Base-by-base conservation (phyloP, 2,797 vertebrate species). In the Etheostoma nigrum region DNA sequence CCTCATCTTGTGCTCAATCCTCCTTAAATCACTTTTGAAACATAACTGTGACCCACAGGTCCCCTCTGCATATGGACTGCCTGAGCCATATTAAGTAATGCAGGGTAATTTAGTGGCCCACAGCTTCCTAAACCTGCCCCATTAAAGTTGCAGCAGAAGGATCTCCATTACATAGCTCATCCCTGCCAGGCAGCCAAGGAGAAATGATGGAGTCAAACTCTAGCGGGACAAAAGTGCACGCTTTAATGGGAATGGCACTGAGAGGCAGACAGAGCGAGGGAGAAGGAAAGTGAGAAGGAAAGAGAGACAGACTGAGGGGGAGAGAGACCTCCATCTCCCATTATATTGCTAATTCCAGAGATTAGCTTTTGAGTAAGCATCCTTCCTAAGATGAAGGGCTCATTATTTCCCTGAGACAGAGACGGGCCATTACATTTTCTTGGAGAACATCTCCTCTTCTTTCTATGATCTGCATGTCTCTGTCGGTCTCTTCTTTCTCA, bases 401-500 rank as follows among this genome's bases (percentile, higher is more conserved):
- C 92, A 90, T 94, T 94, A 93, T 91, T 91, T 92, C 82, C 71
- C 88, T 10, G 74, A 83, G 90, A 91, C 87, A 86, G 81, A 79
- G 90, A 86, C 57, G 65, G 91, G 89, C 16, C 19, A 66, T 81
- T 68, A 79, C 84, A 88, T 89, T 85, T 83, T 60, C 79, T 42
- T 42, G 45, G 70, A 73, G 79, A 82, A 88, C 76, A 83, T 81
- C 83, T 81, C 68, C 42, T 40, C 36, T 57, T 76, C 63, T 62
- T 21, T 57, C 63, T 60, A 61, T 15, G 61, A 85, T 74, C 84
- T 66, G 44, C 21, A 21, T 79, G 81, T 59, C 51, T 33, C 70
- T 49, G 40, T 71, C 81, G 30, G 42, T 33, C 72, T 48, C 55
- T 25, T 62, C 62, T 66, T 47, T 52, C 72, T 63, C 58, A 5